phyloP scores from a whole-genome alignment of 35 echinoderm and acorn worm species.

The Eucidaris tribuloides region DNA sequence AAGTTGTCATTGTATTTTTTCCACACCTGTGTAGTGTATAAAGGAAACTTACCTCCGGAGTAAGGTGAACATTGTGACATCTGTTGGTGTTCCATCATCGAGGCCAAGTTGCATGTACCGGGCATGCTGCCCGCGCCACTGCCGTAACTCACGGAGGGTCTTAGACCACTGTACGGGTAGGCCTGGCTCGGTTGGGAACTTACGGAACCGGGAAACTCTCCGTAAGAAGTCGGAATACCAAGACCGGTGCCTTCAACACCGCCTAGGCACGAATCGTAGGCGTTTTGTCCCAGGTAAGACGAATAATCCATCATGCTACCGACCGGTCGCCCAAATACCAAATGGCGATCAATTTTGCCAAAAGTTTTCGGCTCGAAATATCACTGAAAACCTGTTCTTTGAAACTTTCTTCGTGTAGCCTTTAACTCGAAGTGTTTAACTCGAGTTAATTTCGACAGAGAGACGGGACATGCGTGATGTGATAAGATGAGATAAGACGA shows the following conservation, averaged over 20 bases:
- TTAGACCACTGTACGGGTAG: constrained; percentile 84
- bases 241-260: constrained; percentile 86
- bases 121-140: constrained; percentile 76
- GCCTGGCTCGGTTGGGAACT: constrained; percentile 78
- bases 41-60: constrained; percentile 85
- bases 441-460: constrained; percentile 20
- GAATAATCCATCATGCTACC: constrained; percentile 98
- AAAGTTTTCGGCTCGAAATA: too few relatives aligned
- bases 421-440: not conserved
- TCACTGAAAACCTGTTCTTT: not conserved
- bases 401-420: not conserved
- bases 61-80: constrained; percentile 95
- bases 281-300: constrained; percentile 95
- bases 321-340: not conserved
- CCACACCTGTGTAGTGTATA: too few relatives aligned
- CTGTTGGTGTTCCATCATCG: constrained; percentile 97
- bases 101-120: constrained; percentile 89
- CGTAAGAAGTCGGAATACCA: constrained; percentile 92
- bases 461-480: constrained; percentile 23
- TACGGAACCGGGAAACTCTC: constrained; percentile 80
- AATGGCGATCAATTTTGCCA: constrained; percentile 3
- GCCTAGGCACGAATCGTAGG: constrained; percentile 93
- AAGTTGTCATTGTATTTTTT: too few relatives aligned
- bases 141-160: constrained; percentile 88
- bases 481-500: constrained; percentile 57